Evolutionary conservation across 2,888 invertebrate genomes (phyloP).

Genomic region (Gisinianus flammeolus): DNA sequence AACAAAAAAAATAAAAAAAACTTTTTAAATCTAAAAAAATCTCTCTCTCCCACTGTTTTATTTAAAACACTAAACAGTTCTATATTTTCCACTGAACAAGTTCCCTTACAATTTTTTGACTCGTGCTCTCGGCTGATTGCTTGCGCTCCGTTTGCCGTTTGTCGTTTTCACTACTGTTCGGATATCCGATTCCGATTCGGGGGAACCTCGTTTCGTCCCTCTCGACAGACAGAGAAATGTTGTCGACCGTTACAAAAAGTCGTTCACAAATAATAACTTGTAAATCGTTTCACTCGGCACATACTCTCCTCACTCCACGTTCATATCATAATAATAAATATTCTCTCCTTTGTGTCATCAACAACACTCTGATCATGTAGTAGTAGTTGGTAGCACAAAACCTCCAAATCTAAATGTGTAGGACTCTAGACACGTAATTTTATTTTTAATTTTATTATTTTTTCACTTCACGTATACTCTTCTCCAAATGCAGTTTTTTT

Average conservation of each 20-base stretch:
- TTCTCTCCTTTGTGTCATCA: not conserved
- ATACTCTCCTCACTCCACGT: too few species aligned
- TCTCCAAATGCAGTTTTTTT: too few species aligned
- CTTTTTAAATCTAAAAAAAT: not conserved
- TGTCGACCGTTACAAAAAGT: slow-evolving; percentile 20
- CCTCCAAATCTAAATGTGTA: too few species aligned
- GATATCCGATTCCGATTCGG: slow-evolving; percentile 29
- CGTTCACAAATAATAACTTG: slow-evolving; percentile 13
- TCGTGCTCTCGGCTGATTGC: slow-evolving; percentile 5
- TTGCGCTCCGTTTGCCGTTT: not conserved
- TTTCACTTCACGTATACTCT: too few species aligned
- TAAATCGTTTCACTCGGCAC: slow-evolving; percentile 5
- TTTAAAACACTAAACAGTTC: too few species aligned
- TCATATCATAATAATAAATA: too few species aligned
- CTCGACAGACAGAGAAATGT: not conserved
- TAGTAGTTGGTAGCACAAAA: too few species aligned
- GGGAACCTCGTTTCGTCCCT: slow-evolving; percentile 8
- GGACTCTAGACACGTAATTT: too few species aligned
- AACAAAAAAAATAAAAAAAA: not conserved
- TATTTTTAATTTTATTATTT: too few species aligned
- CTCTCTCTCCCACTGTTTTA: not conserved
- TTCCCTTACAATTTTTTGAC: not conserved
- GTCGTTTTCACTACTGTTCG: slow-evolving; percentile 16
- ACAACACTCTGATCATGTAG: not conserved
- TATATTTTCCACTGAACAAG: too few species aligned